These are phyloP conservation scores for Ailurus styani DNA, from an alignment of 2,113 vertebrate species.

Conservation along the genomic window DNA sequence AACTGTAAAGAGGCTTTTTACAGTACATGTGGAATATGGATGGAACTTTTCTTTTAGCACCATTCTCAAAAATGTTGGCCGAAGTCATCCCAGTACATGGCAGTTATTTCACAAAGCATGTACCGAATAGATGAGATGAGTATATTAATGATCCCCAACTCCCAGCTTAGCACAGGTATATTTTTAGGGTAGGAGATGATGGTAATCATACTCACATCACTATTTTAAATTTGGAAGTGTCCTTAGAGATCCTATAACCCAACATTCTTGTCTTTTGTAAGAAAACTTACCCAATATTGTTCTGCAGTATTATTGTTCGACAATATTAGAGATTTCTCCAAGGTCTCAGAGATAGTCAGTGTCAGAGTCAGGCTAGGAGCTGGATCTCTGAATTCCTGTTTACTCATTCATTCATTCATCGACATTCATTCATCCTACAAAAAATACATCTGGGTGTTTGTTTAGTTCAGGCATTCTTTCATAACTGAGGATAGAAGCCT, in stretches of 20 bases:
- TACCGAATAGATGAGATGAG: neutral
- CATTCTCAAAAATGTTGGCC: neutral
- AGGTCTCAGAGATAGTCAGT: neutral
- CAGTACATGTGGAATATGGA: neutral
- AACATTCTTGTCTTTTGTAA: neutral
- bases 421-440: neutral
- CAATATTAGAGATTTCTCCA: neutral
- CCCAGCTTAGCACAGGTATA: neutral
- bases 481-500: neutral
- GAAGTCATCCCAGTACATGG: neutral
- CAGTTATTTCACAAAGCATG: neutral
- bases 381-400: neutral
- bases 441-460: neutral
- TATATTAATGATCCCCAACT: neutral
- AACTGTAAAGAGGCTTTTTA: neutral
- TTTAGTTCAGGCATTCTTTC: neutral
- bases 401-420: neutral
- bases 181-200: neutral
- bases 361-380: neutral
- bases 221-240: neutral
- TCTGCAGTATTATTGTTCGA: neutral
- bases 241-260: neutral
- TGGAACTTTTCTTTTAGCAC: slow-evolving; percentile 47
- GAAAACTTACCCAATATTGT: neutral
- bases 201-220: neutral